Base-by-base conservation (phyloP, 2,113 vertebrate species). In the Tetrax tetrax region DNA sequence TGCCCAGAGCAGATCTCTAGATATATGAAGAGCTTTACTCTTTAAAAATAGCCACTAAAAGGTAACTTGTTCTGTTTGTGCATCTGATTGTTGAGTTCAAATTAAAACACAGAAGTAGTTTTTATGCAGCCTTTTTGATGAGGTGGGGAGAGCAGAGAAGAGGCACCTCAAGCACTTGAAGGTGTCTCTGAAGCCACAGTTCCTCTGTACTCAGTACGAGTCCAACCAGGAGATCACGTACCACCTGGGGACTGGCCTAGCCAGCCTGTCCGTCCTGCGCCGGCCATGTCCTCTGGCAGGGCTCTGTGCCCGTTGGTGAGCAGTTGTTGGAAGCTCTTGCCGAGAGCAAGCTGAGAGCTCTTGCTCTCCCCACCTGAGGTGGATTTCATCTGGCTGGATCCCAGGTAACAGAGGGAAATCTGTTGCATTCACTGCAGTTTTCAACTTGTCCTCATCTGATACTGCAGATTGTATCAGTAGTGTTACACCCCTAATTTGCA, bases 341-440 rank as follows among this genome's bases (percentile, higher is more conserved):
- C 1, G 17, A 77, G 56, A 57, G 45, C 12, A 7, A 70, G 54
- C 78, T 25, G 75, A 35, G 33, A 70, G 69, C 29, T 88, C 41
- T 41, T 0, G 0, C 41, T 66, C 12, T 92, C 37, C 14, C 16
- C 14, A 6, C 8, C 5, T 0, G 43, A 35, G 16, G 69, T 3
- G 4, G 51, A 51, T 92, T 83, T 81, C 51, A 31, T 43, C 83
- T 87, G 89, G 43, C 72, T 78, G 5, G 38, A 41, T 64, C n/a
- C 57, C 53, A 81, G 48, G 11, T 72, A 38, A 27, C 5, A 2
- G 47, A 56, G 57, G 21, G n/a, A 66, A 41, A 57, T 83, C 81
- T 66, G 6, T 57, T 72, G 43, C 25, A 33, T 78, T 91, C 31
- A 11, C 33, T 87, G 61, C 74, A 65, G 54, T 50, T 93, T 90